phyloP scores from a whole-genome alignment of 2,113 vertebrate species.

The Myrmophylax atrothorax region DNA sequence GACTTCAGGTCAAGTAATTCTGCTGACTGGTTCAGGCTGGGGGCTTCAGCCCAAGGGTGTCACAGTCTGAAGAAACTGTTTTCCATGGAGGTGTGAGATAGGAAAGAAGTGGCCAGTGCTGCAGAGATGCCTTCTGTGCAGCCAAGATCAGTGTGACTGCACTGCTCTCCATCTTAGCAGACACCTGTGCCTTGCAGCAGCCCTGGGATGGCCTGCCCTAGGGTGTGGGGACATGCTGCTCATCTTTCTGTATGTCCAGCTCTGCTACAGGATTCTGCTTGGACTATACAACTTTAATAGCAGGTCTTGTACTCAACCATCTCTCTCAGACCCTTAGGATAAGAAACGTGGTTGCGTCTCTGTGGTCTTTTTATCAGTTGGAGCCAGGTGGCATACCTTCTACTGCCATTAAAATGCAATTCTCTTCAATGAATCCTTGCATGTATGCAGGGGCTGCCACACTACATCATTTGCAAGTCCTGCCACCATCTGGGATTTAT shows the following conservation, averaged over 20 bases:
- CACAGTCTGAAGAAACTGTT: background rate
- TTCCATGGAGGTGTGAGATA: background rate
- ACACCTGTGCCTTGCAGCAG: background rate
- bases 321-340: background rate
- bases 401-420: background rate
- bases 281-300: background rate
- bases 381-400: background rate
- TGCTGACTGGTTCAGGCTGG: background rate
- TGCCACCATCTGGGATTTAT: conserved; percentile 21
- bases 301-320: background rate
- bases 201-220: fast-evolving
- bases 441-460: background rate
- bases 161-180: background rate
- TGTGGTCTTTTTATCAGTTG: background rate
- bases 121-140: background rate
- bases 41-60: background rate
- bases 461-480: background rate
- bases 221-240: background rate
- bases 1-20: background rate
- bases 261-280: background rate
- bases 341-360: background rate
- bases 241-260: fast-evolving
- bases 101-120: background rate
- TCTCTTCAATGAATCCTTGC: background rate
- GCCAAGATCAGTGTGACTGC: background rate